Evolutionary conservation across 2,797 vertebrate species (phyloP).

Genomic region (Falco concolor): DNA sequence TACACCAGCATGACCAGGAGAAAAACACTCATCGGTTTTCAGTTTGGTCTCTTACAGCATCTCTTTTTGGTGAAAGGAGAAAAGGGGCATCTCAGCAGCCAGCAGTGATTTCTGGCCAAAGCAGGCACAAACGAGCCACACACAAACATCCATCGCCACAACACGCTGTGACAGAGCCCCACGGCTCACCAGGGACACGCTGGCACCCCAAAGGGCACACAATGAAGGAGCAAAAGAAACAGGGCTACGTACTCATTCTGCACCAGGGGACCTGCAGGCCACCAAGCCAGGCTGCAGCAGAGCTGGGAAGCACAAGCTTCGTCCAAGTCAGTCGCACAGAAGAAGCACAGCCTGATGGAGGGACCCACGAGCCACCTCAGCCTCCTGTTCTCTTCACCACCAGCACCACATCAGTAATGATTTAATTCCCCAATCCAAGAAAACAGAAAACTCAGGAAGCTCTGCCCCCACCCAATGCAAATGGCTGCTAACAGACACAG

Average conservation of each 20-base stretch:
- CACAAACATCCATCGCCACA: fast-evolving
- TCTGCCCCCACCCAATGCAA: not conserved
- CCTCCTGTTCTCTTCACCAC: not conserved
- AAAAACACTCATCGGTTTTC: fast-evolving
- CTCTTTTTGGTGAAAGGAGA: not conserved
- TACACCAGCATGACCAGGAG: fast-evolving
- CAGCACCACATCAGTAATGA: not conserved
- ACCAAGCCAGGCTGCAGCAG: not conserved
- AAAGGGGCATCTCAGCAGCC: not conserved
- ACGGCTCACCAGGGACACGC: fast-evolving
- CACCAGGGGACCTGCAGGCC: fast-evolving
- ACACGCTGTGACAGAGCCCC: fast-evolving
- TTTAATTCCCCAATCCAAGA: not conserved
- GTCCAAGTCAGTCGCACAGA: fast-evolving
- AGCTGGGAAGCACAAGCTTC: not conserved
- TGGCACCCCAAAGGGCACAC: not conserved
- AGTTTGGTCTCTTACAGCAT: not conserved
- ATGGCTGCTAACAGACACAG: not conserved
- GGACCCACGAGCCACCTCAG: not conserved
- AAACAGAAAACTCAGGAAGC: fast-evolving
- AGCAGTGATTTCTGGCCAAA: not conserved
- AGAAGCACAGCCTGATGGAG: not conserved
- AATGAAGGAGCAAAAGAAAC: not conserved
- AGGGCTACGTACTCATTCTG: not conserved
- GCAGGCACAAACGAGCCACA: not conserved